Percentiles rank a stretch among this genome's conserved stretches.
phyloP scores from a whole-genome alignment of 1,140 invertebrate genomes.

The Catajapyx aquilonaris region DNA sequence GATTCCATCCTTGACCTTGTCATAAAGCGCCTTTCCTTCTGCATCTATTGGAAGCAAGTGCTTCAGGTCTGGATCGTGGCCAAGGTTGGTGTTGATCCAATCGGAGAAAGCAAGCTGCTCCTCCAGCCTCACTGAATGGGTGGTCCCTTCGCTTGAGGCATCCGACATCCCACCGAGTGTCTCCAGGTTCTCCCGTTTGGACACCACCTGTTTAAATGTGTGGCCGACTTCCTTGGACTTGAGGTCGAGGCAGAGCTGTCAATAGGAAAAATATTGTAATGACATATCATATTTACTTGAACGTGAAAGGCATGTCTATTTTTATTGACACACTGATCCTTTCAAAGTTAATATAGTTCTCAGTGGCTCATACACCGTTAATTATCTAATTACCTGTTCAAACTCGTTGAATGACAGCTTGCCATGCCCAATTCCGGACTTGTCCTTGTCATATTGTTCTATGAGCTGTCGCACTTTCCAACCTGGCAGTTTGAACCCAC shows the following conservation, averaged over 20 bases:
- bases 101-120: conserved; percentile 96
- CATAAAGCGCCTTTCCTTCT: conserved; percentile 75
- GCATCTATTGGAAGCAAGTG: conserved; percentile 76
- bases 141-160: conserved; percentile 81
- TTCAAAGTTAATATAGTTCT: conserved; percentile 1
- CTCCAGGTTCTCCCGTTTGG: conserved; percentile 81
- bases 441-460: conserved; percentile 53
- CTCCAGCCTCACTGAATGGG: conserved; percentile 79
- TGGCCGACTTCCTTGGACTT: conserved; percentile 74
- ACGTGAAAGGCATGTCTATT: too few species aligned
- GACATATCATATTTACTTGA: too few species aligned
- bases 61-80: conserved; percentile 68
- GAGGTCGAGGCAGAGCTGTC: conserved; percentile 67
- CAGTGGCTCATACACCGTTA: conserved; percentile 5
- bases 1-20: conserved; percentile 89
- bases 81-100: conserved; percentile 93
- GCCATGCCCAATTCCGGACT: conserved; percentile 40
- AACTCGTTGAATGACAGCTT: conserved; percentile 69
- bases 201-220: conserved; percentile 78
- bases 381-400: conserved; percentile 34
- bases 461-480: conserved; percentile 82
- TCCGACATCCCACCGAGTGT: conserved; percentile 84
- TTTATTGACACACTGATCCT: too few species aligned
- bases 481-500: conserved; percentile 81
- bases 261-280: too few species aligned